Conservation (phyloP, 2,888 invertebrate species). For the Napeogenes inachia region DNA sequence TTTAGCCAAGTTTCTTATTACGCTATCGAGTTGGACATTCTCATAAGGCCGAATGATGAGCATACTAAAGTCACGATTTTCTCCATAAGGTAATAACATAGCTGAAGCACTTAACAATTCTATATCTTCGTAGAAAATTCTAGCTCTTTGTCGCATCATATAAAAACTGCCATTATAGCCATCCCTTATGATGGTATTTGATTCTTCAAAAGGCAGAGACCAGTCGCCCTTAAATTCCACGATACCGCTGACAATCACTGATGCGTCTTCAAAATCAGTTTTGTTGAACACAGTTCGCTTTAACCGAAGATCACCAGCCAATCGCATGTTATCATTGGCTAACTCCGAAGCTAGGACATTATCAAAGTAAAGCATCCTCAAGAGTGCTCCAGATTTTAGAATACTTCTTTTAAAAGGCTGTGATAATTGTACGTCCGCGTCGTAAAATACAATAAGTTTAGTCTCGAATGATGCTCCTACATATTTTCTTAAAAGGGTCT, state of each 20-base stretch:
- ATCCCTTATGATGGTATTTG: not conserved
- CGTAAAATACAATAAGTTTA: not conserved
- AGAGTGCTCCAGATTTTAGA: not conserved
- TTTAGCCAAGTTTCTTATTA: not conserved
- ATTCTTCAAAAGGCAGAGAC: not conserved
- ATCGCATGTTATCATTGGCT: not conserved
- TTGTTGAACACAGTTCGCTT: not conserved
- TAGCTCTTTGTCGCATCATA: not conserved
- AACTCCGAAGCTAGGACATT: not conserved
- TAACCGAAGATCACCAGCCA: not conserved
- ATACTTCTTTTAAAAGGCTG: not conserved
- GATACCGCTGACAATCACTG: not conserved
- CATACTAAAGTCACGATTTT: not conserved
- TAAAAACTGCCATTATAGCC: not conserved
- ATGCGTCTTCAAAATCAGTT: not conserved
- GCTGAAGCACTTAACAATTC: not conserved
- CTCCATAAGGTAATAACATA: not conserved
- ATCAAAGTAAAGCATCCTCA: not conserved
- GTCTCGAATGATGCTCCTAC: not conserved
- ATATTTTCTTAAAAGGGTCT: not conserved
- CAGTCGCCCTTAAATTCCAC: not conserved
- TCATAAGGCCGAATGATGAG: not conserved
- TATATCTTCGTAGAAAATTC: not conserved
- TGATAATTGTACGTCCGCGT: not conserved
- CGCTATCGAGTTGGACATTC: not conserved